Evolutionary conservation across 2,797 vertebrate species (phyloP).

Genomic region (Garrulus glandarius): DNA sequence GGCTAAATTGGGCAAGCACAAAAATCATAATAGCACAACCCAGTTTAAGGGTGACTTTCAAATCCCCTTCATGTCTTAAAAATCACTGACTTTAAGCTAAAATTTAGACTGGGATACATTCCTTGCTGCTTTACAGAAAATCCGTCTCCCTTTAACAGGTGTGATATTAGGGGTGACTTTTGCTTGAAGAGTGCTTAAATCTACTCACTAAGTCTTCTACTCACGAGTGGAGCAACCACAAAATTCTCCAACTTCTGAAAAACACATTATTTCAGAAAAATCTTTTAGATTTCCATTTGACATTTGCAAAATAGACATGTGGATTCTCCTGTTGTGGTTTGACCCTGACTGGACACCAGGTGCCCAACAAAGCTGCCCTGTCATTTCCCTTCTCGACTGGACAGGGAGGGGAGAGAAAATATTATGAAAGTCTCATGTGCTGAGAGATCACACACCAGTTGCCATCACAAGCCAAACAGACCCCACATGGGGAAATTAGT

Average conservation of each 20-base stretch:
- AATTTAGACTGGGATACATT: background rate
- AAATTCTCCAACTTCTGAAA: background rate
- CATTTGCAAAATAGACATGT: background rate
- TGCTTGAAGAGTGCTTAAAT: background rate
- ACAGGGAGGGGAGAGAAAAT: background rate
- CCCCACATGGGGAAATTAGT: background rate
- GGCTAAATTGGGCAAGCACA: background rate
- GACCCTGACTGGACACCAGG: background rate
- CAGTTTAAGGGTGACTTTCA: conserved; percentile 21
- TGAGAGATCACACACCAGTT: background rate
- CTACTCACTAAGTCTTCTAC: background rate
- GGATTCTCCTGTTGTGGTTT: background rate
- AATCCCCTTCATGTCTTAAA: background rate
- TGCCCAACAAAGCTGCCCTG: background rate
- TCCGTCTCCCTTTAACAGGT: background rate
- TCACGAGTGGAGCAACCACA: background rate
- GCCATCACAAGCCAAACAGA: accelerated
- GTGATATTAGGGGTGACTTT: background rate
- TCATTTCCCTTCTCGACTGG: background rate
- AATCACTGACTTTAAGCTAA: background rate
- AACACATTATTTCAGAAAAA: background rate
- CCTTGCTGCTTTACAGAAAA: background rate
- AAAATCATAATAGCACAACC: background rate
- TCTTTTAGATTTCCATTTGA: background rate
- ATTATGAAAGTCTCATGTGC: background rate